Evolutionary conservation across 2,888 invertebrate species (phyloP), one percentile per base, ranked within the genome.

Genomic region (Podotricha telesiphe): DNA sequence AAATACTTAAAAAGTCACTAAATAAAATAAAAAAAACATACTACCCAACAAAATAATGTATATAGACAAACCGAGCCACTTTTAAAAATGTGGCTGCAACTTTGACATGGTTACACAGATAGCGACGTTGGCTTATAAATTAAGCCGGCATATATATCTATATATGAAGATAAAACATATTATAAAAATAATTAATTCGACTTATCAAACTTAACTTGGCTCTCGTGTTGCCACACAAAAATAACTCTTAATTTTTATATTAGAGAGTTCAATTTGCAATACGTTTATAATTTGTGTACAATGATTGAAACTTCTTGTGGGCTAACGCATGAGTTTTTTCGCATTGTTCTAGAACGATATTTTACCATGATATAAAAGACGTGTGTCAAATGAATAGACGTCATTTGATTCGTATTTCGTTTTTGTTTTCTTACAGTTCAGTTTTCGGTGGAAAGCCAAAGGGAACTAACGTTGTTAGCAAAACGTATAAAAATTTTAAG

Each of bases 231-330:
- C 45, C 61, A 72, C 22, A 50, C 61, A 50, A 72, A 70, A 72
- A 56, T 73, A 51, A 56, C 47, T 47, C 74, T 69, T 75, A 74
- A 59, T 51, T 15, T n/a, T 40, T 34, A 50, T 28, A 15, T 2
- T 11, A 34, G 63, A 70, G 68, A 68, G 71, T 71, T 61, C 68
- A 67, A 70, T 68, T 73, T 70, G 59, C 51, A 70, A 64, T 71
- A 70, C 51, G 40, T 55, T 66, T 64, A 71, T 66, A 73, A 67
- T 65, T 66, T 64, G 73, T 74, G 76, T 76, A 75, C 76, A 79
- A 77, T 81, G 78, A 81, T 81, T 80, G 79, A 80, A 79, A 79
- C 76, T 79, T 76, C 73, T 75, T 77, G 72, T 69, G 65, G 69
- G 75, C 69, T 73, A 74, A 71, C 70, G 70, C 66, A 45, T 13